These are phyloP conservation scores for Centrocercus urophasianus DNA, from an alignment of 2,113 vertebrate species.

Conservation along the genomic window DNA sequence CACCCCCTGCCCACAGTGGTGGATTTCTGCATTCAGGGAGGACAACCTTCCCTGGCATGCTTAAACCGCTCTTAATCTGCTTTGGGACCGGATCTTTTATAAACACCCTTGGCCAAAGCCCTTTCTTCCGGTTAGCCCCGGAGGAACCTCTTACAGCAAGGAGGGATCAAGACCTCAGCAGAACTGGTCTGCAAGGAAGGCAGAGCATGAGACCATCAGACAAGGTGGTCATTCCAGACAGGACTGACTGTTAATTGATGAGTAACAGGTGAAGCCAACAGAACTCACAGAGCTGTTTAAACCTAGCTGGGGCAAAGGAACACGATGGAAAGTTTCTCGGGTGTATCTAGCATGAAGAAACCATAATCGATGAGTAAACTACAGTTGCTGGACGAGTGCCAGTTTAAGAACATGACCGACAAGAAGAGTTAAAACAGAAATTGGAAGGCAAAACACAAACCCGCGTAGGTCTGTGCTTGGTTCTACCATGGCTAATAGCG, in stretches of 20 bases:
- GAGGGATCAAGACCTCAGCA: conserved; percentile 5
- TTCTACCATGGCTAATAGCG: not conserved
- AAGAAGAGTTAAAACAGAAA: not conserved
- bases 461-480: not conserved
- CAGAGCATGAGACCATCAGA: not conserved
- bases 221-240: not conserved
- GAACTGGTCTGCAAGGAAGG: not conserved
- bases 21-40: conserved; percentile 62
- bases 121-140: conserved; percentile 62
- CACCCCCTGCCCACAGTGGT: not conserved
- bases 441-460: not conserved
- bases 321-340: not conserved
- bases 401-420: not conserved
- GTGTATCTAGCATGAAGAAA: not conserved
- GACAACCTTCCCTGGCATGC: conserved; percentile 62
- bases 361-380: not conserved
- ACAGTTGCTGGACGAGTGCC: not conserved
- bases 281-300: not conserved
- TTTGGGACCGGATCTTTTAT: conserved; percentile 61
- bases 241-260: not conserved
- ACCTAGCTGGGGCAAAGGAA: not conserved
- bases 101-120: conserved; percentile 61
- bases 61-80: conserved; percentile 69
- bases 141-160: not conserved
- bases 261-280: not conserved